Percentiles rank a stretch among this genome's conserved stretches.
These are phyloP conservation scores for Corvus moneduloides DNA, from an alignment of 2,113 vertebrate species.

Conservation along the genomic window DNA sequence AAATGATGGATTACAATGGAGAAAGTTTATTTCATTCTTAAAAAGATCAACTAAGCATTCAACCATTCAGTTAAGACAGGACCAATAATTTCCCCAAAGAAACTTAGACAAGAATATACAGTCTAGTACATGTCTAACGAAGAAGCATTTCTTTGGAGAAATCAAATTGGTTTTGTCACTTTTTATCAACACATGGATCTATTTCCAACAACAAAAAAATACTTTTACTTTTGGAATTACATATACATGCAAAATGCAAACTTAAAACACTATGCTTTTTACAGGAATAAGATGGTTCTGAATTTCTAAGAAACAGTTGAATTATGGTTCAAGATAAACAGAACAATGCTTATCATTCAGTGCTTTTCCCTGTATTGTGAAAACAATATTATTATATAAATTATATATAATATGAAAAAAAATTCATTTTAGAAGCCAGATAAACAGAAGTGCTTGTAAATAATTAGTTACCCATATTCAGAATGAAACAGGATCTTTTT, in stretches of 20 bases:
- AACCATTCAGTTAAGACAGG: background rate
- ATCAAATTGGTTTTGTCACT: background rate
- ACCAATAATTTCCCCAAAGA: constrained; percentile 39
- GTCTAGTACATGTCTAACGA: background rate
- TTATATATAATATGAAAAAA: background rate
- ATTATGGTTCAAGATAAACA: background rate
- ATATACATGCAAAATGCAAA: background rate
- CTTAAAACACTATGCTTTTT: background rate
- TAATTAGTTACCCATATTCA: background rate
- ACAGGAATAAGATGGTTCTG: background rate
- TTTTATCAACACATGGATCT: background rate
- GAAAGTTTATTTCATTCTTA: background rate
- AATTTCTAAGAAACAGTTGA: background rate
- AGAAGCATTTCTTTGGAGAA: constrained; percentile 15
- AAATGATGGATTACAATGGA: background rate
- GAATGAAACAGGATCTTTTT: background rate
- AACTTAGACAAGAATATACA: background rate
- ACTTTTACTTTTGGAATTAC: background rate
- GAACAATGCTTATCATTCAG: background rate
- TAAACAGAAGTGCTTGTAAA: background rate
- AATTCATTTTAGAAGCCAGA: background rate
- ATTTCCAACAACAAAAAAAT: background rate
- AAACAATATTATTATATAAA: background rate
- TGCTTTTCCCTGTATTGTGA: background rate
- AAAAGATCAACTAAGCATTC: background rate